Evolutionary conservation across 2,888 invertebrate species (phyloP).

Genomic region (Drosophila maculinotata): DNA sequence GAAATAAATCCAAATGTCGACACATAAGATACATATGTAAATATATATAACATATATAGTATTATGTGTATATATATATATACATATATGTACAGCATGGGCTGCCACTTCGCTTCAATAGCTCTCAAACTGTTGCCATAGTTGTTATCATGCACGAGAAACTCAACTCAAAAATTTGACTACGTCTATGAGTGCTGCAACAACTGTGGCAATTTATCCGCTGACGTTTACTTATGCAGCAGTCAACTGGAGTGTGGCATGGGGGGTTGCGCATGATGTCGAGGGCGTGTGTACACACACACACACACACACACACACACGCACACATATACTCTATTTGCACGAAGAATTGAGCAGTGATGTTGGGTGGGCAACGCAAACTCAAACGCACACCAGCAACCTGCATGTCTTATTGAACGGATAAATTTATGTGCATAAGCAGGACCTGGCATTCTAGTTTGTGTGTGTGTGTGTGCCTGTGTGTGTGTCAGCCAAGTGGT

Average conservation of each 20-base stretch:
- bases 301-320: constrained; percentile 23
- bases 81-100: neutral
- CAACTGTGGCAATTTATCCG: constrained; percentile 71
- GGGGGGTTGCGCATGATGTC: constrained; percentile 21
- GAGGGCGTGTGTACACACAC: constrained; percentile 49
- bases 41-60: neutral
- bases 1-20: constrained; percentile 44
- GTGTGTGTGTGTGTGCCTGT: constrained; percentile 31
- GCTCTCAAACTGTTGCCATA: constrained; percentile 77
- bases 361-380: constrained; percentile 45
- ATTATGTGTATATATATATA: neutral
- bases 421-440: constrained; percentile 78
- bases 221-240: constrained; percentile 68
- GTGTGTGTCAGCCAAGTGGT: constrained; percentile 28
- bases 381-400: constrained; percentile 36
- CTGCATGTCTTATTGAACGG: constrained; percentile 71
- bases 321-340: constrained; percentile 59
- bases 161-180: constrained; percentile 70
- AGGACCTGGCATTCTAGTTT: constrained; percentile 24
- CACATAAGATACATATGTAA: constrained; percentile 2
- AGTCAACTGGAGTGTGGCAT: constrained; percentile 30
- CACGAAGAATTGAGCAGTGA: constrained; percentile 74
- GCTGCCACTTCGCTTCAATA: constrained; percentile 67
- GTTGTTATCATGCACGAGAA: constrained; percentile 80
- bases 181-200: constrained; percentile 47